Base-by-base conservation (phyloP, 2,797 vertebrate genomes). In the Sebastes alutus region DNA sequence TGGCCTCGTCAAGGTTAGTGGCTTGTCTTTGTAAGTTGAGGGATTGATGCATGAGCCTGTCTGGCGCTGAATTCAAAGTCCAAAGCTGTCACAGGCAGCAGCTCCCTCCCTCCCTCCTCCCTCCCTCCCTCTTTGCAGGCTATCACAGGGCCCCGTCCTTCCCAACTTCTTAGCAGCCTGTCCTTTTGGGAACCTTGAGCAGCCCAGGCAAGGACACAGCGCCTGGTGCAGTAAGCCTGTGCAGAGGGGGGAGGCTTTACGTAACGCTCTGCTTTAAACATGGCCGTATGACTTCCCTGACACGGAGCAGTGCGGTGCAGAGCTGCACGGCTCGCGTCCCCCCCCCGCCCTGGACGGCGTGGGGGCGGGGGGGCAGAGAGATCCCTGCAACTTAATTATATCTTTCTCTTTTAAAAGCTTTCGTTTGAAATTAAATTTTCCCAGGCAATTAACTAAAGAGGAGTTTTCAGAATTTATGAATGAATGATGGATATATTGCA, bases 41-140 rank as follows among this genome's bases (percentile, higher is more conserved):
- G 95, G 95, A 96, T 96, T 96, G 95, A 96, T 96, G 95, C 94
- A 95, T 95, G 95, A 96, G 94, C 92, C 94, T 95, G 94, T 95
- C 95, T 94, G 93, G 91, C 88, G 88, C 89, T 95, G 94, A 96
- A 96, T 95, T 96, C 93, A 94, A 94, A 95, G 95, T 95, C 94
- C 95, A 96, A 95, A 95, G 95, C 95, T 94, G 88, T 94, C 87
- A 91, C 90, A 91, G 86, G 82, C 93, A 90, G 91, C 86, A 66
- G 78, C 77, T n/a, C 78, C 3, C 80, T 7, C 25, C 65, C 5
- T 30, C 54, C 59, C 32, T 27, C 65, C n/a, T n/a, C n/a, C 13
- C 68, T 38, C 54, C 55, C 32, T 27, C 65, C 13, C 79, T 82
- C 83, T 90, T 88, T 87, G 89, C 90, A 94, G 93, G 92, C 94